Evolutionary conservation across 2,888 invertebrate species (phyloP).

Genomic region (Tineola bisselliella): DNA sequence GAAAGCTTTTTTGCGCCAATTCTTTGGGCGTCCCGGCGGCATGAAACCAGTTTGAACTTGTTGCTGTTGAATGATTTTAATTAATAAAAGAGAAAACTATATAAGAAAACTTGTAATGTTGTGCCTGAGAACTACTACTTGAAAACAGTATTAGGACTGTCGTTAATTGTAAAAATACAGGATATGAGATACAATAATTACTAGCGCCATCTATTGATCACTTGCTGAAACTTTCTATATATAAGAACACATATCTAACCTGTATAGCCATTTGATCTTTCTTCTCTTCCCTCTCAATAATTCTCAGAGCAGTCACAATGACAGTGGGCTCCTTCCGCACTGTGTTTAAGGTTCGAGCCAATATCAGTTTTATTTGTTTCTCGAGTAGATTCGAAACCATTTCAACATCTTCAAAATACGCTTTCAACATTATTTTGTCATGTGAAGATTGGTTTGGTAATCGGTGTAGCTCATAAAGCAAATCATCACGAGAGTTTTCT

Average conservation of each 20-base stretch:
- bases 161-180: no score
- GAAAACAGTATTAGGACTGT: no score
- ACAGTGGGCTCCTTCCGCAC: conserved; percentile 94
- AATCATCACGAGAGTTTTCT: conserved; percentile 95
- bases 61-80: conserved; percentile 58
- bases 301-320: conserved; percentile 94
- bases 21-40: conserved; percentile 94
- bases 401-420: conserved; percentile 96
- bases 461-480: conserved; percentile 93
- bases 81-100: no score
- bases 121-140: no score
- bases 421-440: conserved; percentile 91
- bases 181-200: no score
- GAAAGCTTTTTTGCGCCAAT: conserved; percentile 88
- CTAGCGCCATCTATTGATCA: no score
- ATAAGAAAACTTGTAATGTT: no score
- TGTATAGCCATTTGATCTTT: conserved; percentile 88
- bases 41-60: conserved; percentile 86
- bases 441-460: conserved; percentile 89
- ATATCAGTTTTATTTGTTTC: conserved; percentile 89
- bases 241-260: conserved; percentile 28
- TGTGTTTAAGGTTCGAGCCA: conserved; percentile 91
- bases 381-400: conserved; percentile 87
- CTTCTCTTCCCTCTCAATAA: conserved; percentile 97
- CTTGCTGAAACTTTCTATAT: no score